A percentile compares a stretch with the other conserved stretches of the same genome.
Conservation (phyloP, 2,113 vertebrate species). For the Salminus brasiliensis region DNA sequence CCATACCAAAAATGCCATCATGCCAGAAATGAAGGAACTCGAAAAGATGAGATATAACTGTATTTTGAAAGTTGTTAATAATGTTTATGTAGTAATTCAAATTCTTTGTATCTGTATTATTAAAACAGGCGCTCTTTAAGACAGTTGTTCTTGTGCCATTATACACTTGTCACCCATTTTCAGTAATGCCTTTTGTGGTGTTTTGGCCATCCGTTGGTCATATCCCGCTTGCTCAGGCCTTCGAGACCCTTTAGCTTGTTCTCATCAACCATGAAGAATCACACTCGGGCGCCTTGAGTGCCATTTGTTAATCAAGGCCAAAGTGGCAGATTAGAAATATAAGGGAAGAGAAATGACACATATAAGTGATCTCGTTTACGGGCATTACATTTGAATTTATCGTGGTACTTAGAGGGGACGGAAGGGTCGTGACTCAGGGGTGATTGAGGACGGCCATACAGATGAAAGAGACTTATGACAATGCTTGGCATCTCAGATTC, state of each 20-base stretch:
- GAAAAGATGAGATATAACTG: no score
- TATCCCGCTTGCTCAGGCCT: background rate
- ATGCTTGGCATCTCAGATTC: slow-evolving; percentile 52
- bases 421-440: slow-evolving; percentile 61
- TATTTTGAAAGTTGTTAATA: no score
- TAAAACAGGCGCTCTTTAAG: background rate
- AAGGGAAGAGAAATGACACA: slow-evolving; percentile 78
- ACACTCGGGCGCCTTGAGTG: slow-evolving; percentile 65
- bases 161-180: slow-evolving; percentile 11
- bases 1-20: no score
- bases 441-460: slow-evolving; percentile 54
- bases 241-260: background rate
- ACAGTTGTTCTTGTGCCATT: background rate
- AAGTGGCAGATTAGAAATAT: slow-evolving; percentile 81
- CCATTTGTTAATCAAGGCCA: slow-evolving; percentile 84
- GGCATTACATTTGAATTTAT: slow-evolving; percentile 81
- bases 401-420: slow-evolving; percentile 77
- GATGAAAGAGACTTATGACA: slow-evolving; percentile 66
- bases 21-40: no score
- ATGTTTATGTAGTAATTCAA: no score
- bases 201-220: slow-evolving; percentile 19
- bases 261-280: slow-evolving; percentile 67
- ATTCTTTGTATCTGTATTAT: background rate
- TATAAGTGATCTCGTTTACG: slow-evolving; percentile 81
- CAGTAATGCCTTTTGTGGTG: slow-evolving; percentile 9